Conservation (phyloP, 2,797 vertebrate species). For the Lycodopsis pacificus region DNA sequence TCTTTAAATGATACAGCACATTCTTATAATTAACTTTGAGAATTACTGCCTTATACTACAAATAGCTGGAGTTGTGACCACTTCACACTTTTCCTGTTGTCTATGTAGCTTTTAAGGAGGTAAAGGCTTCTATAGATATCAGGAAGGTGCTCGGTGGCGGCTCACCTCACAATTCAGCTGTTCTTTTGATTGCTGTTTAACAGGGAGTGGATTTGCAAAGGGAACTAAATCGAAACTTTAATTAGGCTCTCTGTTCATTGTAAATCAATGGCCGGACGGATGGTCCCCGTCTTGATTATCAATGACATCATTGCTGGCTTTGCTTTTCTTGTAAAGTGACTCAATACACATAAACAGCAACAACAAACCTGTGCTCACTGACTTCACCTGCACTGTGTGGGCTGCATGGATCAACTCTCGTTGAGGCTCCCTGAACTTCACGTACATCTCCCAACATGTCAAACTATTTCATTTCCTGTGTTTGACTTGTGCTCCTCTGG, state of each 20-base stretch:
- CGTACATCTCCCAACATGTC: too few relatives aligned
- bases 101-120: neutral
- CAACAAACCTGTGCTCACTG: neutral
- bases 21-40: too few relatives aligned
- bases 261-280: constrained; percentile 3
- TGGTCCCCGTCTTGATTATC: constrained; percentile 7
- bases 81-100: neutral
- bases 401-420: neutral
- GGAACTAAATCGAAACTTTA: neutral
- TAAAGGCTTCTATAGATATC: neutral
- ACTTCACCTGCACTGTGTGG: neutral
- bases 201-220: constrained; percentile 13
- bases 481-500: neutral
- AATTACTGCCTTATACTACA: too few relatives aligned
- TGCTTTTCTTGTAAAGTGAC: constrained; percentile 3
- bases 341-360: neutral
- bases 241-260: neutral
- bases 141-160: neutral
- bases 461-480: neutral
- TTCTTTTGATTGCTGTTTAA: constrained; percentile 1
- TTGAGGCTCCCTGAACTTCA: neutral
- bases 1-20: too few relatives aligned
- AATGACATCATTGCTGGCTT: neutral
- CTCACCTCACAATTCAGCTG: neutral
- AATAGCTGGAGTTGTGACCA: neutral